A percentile compares a stretch with the other conserved stretches of the same genome.
These are phyloP conservation scores for Protobothrops mucrosquamatus DNA, from an alignment of 2,113 vertebrate species.

Conservation along the genomic window DNA sequence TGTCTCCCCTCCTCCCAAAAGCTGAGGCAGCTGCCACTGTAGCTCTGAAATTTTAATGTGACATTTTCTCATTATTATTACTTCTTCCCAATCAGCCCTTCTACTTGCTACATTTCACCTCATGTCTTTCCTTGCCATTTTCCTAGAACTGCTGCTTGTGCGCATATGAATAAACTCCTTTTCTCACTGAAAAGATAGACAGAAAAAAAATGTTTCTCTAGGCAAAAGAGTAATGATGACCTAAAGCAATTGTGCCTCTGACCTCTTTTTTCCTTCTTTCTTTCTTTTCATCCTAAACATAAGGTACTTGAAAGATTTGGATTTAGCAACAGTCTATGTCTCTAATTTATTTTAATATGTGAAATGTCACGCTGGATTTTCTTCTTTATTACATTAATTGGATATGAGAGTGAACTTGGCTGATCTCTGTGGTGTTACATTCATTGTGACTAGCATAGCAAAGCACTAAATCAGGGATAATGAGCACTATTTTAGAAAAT, in stretches of 20 bases:
- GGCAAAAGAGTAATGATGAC: slow-evolving; percentile 20
- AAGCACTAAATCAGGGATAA: slow-evolving; percentile 8
- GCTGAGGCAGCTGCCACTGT: slow-evolving; percentile 57
- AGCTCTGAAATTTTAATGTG: slow-evolving; percentile 50
- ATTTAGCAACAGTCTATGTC: slow-evolving; percentile 28
- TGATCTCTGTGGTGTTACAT: slow-evolving; percentile 17
- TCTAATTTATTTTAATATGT: slow-evolving; percentile 31
- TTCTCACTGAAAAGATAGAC: slow-evolving; percentile 1
- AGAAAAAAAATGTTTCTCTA: background rate
- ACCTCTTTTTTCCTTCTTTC: background rate
- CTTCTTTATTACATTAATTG: slow-evolving; percentile 54
- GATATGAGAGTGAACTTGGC: slow-evolving; percentile 43
- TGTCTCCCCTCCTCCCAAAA: slow-evolving; percentile 49
- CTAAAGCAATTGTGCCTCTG: slow-evolving; percentile 16
- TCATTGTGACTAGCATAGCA: slow-evolving; percentile 21
- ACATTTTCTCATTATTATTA: slow-evolving; percentile 67
- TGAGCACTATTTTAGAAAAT: slow-evolving; percentile 22
- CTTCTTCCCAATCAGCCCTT: slow-evolving; percentile 49
- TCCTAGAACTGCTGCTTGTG: background rate
- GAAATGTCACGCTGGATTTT: slow-evolving; percentile 47
- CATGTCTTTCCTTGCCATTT: background rate
- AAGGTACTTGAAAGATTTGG: background rate
- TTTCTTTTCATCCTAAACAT: slow-evolving; percentile 20
- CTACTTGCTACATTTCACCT: slow-evolving; percentile 28
- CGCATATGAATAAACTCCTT: slow-evolving; percentile 23